phyloP scores from a whole-genome alignment of 2,797 vertebrate species.

The Lithobates pipiens region DNA sequence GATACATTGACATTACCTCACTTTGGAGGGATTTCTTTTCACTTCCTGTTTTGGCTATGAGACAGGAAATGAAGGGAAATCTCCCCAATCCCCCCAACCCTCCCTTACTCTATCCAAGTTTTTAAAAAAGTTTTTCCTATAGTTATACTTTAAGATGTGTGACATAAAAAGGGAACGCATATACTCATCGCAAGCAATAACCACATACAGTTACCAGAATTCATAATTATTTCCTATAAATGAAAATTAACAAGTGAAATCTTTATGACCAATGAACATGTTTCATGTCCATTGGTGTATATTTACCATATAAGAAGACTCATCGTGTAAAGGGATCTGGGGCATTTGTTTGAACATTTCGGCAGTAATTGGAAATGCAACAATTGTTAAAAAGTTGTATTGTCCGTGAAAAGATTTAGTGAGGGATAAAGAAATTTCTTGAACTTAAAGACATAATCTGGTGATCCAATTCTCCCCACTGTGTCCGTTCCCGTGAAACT shows the following conservation, averaged over 20 bases:
- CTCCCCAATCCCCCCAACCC: too few species aligned
- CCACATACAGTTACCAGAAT: too few species aligned
- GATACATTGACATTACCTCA: too few species aligned
- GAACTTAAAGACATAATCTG: slow-evolving; percentile 84
- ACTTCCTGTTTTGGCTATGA: too few species aligned
- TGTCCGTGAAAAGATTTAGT: slow-evolving; percentile 85
- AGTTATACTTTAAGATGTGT: too few species aligned
- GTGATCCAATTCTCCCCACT: slow-evolving; percentile 84
- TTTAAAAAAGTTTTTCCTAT: too few species aligned
- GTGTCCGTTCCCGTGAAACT: slow-evolving; percentile 82
- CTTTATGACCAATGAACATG: slow-evolving; percentile 51
- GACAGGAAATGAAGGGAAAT: too few species aligned
- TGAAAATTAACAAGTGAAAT: background rate
- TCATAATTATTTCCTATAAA: too few species aligned
- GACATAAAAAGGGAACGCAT: too few species aligned
- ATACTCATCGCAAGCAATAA: too few species aligned
- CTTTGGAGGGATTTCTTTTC: too few species aligned
- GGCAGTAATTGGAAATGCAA: slow-evolving; percentile 85
- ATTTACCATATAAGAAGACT: slow-evolving; percentile 79
- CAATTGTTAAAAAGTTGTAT: slow-evolving; percentile 85
- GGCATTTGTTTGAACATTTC: slow-evolving; percentile 80
- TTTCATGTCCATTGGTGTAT: slow-evolving; percentile 75
- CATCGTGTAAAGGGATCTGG: slow-evolving; percentile 71
- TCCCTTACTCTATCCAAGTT: too few species aligned
- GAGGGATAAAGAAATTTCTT: slow-evolving; percentile 87